Evolutionary conservation across 2,797 vertebrate species (phyloP), one percentile per base, ranked within the genome.

Genomic region (Melanotaenia pygmaea): DNA sequence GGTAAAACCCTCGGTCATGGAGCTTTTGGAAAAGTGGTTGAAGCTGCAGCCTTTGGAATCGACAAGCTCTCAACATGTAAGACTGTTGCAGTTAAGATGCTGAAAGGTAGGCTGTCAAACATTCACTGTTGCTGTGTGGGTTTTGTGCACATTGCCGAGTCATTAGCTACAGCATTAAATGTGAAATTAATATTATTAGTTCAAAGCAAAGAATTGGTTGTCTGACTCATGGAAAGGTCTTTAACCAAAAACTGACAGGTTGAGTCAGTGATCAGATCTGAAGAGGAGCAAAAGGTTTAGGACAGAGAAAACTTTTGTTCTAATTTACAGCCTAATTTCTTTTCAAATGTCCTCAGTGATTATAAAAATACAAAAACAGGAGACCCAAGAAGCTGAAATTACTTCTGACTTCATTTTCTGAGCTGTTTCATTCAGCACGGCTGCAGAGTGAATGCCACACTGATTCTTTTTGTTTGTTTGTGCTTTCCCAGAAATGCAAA

Each of bases 31-130:
- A 98, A 98, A 91, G 97, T 98, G 88, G 96, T 98, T 84, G 97
- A 98, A 60, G 97, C 97, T 1, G 97, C 96, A 81, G 96, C 96
- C 70, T 99, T 99, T 91, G 97, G 97, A 82, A 98, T 98, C 64
- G 96, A 98, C 94, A 99, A 97, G 90, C 93, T 97, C 78, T 98
- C 97, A 63, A 98, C 97, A 77, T 99, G 96, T 94, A 99, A 98
- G 94, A 99, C 96, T 10, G 97, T 98, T 77, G 97, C 97, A 54
- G 97, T 98, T 85, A 99, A 98, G 95, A 98, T 98, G 97, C 94
- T 99, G 45, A 99, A 99, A 97, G 97, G 97, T 99, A 95, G 79
- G 75, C 70, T 82, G 3, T 57, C 13, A n/a, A 34, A 22, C 10
- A 24, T 2, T 24, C 4, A 32, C 58, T 13, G 0, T 72, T 14